Evolutionary conservation across 1,140 invertebrate species (phyloP).

Genomic region (Streblospio benedicti): DNA sequence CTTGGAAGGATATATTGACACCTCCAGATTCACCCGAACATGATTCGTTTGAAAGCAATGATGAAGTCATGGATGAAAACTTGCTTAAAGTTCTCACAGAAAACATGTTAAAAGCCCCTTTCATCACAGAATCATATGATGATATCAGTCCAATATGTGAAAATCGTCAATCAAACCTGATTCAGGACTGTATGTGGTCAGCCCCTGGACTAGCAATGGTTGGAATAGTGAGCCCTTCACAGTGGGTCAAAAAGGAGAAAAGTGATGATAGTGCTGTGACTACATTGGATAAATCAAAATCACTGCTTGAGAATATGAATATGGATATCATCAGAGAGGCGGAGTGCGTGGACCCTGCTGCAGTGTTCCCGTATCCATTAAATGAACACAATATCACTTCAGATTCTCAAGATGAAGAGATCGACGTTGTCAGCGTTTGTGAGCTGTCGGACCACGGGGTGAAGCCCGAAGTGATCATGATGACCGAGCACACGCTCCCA

Average conservation of each 20-base stretch:
- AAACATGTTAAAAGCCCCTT: constrained; percentile 39
- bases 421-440: constrained; percentile 68
- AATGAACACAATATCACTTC: constrained; percentile 42
- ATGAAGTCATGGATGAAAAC: not conserved
- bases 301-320: too few relatives aligned
- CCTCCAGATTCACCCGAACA: constrained; percentile 1
- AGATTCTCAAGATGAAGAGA: constrained; percentile 60
- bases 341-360: constrained; percentile 33
- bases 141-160: not conserved
- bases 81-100: constrained; percentile 13
- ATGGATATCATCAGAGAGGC: constrained; percentile 16
- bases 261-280: too few relatives aligned
- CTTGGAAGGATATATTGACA: too few relatives aligned
- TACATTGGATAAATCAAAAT: too few relatives aligned
- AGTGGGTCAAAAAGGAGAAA: not conserved
- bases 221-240: constrained; percentile 20
- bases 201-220: too few relatives aligned
- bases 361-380: constrained; percentile 34
- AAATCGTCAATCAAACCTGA: constrained; percentile 28
- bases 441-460: too few relatives aligned
- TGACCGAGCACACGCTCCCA: constrained; percentile 56
- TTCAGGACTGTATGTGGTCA: constrained; percentile 62
- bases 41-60: not conserved
- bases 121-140: not conserved
- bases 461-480: constrained; percentile 50